These are phyloP conservation scores for Cephus cinctus DNA, from an alignment of 1,140 invertebrate species.

Conservation along the genomic window DNA sequence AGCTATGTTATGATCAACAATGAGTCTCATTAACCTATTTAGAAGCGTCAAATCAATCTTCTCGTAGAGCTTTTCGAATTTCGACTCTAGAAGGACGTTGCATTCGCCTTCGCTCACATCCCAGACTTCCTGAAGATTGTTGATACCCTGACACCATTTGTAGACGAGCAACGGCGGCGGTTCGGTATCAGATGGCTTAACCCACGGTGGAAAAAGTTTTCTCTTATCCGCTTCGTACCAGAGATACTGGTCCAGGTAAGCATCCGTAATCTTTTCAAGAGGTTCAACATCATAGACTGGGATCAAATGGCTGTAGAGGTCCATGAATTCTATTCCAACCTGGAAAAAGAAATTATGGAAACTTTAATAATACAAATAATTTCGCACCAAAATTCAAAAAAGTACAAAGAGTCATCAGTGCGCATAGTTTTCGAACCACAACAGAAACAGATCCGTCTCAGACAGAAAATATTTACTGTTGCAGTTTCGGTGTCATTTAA, in stretches of 20 bases:
- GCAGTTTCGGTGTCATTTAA: neutral
- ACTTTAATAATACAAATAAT: slow-evolving; percentile 4
- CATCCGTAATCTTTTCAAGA: slow-evolving; percentile 98
- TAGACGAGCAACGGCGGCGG: slow-evolving; percentile 97
- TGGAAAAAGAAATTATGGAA: slow-evolving; percentile 43
- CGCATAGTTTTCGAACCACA: neutral
- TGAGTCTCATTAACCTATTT: slow-evolving; percentile 91
- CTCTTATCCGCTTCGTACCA: slow-evolving; percentile 99
- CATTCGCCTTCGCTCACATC: slow-evolving; percentile 98
- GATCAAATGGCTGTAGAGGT: slow-evolving; percentile 97
- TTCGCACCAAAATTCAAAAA: neutral
- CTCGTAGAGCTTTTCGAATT: slow-evolving; percentile 98
- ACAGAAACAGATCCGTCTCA: neutral
- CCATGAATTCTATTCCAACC: slow-evolving; percentile 99
- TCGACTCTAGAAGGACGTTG: slow-evolving; percentile 96
- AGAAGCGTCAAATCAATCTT: slow-evolving; percentile 98
- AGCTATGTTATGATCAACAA: slow-evolving; percentile 99
- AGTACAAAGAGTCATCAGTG: neutral
- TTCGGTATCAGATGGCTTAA: slow-evolving; percentile 98
- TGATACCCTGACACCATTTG: slow-evolving; percentile 99
- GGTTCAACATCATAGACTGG: slow-evolving; percentile 99
- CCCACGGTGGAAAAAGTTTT: slow-evolving; percentile 96
- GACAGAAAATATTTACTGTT: slow-evolving; percentile 1
- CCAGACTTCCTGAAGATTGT: slow-evolving; percentile 98
- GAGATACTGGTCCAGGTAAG: slow-evolving; percentile 99